A percentile compares a stretch with the other conserved stretches of the same genome.
These are phyloP conservation scores for Dryococelus australis DNA, from an alignment of 2,888 invertebrate genomes.

Conservation along the genomic window DNA sequence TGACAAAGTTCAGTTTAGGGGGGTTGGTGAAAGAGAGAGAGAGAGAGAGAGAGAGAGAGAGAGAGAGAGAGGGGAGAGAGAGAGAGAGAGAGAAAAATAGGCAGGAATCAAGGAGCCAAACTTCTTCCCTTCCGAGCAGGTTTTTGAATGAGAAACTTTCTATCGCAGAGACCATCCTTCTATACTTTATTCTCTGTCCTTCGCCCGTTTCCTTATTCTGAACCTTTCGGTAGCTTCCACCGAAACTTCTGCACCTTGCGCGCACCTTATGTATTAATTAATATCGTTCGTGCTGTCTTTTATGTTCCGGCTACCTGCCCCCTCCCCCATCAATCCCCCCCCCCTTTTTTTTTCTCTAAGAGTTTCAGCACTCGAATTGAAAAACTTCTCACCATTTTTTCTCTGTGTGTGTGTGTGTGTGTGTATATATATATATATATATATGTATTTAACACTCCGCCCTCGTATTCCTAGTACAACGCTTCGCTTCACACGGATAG, in stretches of 20 bases:
- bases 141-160: slow-evolving; percentile 1
- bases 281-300: neutral
- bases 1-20: slow-evolving; percentile 8
- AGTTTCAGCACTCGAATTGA: neutral
- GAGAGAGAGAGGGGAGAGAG: neutral
- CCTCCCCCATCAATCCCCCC: neutral
- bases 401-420: too few relatives aligned
- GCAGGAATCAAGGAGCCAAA: neutral
- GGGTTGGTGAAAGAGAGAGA: too few relatives aligned
- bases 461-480: too few relatives aligned
- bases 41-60: neutral
- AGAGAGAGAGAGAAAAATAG: neutral
- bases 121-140: neutral
- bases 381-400: neutral
- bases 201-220: neutral
- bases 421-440: neutral
- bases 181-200: neutral
- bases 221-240: neutral
- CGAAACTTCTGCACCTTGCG: neutral
- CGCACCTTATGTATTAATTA: neutral
- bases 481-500: too few relatives aligned
- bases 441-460: too few relatives aligned
- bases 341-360: too few relatives aligned
- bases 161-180: neutral
- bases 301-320: neutral